Base-by-base conservation (phyloP, 2,888 invertebrate genomes). In the Perizoma affinitatum region DNA sequence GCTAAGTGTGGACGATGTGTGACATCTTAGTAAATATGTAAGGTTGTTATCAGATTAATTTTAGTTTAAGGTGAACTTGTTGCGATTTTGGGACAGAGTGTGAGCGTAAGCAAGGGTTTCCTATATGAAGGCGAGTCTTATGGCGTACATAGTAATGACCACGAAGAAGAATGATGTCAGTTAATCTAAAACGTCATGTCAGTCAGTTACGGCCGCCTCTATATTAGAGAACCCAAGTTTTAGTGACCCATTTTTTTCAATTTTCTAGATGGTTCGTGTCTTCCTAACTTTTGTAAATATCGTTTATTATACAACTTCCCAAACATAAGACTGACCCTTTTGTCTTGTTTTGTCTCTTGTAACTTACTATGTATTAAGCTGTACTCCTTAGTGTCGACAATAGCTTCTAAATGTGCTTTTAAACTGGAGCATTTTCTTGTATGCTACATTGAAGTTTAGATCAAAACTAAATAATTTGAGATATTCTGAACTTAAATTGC, bases 261-360 rank as follows among this genome's bases (percentile, higher is more conserved):
- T 43, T 58, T 47, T 78, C 75, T 86, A 86, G 83, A 79, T 71
- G 44, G 66, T 88, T 88, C 69, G 81, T 84, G 88, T 90, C 91
- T 92, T 92, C 91, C 91, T 78, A 74, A 85, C 89, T 91, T 89
- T 90, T 91, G 90, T 91, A 91, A 86, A 90, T 90, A 90, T 88
- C 78, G 79, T 87, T 90, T 88, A 86, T 88, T 89, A 84, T 90
- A 90, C 88, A 88, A 86, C 88, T 91, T 91, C 90, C 92, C 92
- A 90, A 91, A 90, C 82, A 92, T 91, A 92, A 92, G 92, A 92
- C 92, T 92, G 92, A 92, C 86, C 92, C 91, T 89, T 91, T 89
- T 87, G 84, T 90, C 90, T 91, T 89, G 80, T 88, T 92, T 90
- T 82, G 78, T 88, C 87, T 83, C 84, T 89, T 88, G 78, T 87